Evolutionary conservation across 2,113 vertebrate species (phyloP).

Genomic region (Athene cunicularia): DNA sequence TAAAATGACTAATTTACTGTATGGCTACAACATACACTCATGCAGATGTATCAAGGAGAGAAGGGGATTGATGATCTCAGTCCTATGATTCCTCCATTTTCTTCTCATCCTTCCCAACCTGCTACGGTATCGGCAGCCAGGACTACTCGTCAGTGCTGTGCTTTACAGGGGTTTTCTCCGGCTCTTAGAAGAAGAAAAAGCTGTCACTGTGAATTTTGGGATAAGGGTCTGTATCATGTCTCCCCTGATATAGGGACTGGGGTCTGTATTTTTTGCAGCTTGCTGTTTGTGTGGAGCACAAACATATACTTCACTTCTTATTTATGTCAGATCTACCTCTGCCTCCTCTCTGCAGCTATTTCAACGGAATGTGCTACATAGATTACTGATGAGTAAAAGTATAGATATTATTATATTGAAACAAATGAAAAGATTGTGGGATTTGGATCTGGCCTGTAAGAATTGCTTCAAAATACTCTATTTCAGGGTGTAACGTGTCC

Average conservation of each 20-base stretch:
- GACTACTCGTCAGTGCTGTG: neutral
- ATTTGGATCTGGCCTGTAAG: neutral
- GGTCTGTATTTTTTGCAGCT: neutral
- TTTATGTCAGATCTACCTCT: neutral
- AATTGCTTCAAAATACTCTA: neutral
- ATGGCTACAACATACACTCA: neutral
- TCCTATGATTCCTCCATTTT: neutral
- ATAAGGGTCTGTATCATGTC: neutral
- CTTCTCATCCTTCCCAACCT: neutral
- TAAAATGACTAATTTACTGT: neutral
- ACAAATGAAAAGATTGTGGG: neutral
- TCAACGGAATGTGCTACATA: neutral
- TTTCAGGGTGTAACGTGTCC: neutral
- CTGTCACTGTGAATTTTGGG: neutral
- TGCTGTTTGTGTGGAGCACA: neutral
- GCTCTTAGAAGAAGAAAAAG: neutral
- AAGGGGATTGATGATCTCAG: fast-evolving
- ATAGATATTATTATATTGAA: neutral
- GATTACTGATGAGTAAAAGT: neutral
- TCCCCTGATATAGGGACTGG: neutral
- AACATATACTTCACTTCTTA: neutral
- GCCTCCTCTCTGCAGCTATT: neutral
- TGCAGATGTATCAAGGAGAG: neutral
- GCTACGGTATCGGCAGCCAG: neutral
- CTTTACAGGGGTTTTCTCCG: neutral